phyloP scores from a whole-genome alignment of 2,113 vertebrate genomes.

The Castor canadensis region DNA sequence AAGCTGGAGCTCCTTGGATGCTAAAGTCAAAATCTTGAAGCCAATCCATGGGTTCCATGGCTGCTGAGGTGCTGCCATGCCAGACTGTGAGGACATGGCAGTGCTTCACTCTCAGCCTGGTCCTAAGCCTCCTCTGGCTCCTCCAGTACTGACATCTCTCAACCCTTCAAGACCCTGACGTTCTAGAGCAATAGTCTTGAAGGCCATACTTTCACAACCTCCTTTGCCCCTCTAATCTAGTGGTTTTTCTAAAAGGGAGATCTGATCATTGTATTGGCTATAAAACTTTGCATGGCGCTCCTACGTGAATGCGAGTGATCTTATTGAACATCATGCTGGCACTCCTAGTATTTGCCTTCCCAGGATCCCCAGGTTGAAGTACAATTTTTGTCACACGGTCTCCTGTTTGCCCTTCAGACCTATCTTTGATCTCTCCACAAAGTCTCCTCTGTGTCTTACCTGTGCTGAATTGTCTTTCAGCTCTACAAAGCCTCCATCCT shows the following conservation, averaged over 20 bases:
- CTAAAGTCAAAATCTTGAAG: not conserved
- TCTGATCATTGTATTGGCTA: not conserved
- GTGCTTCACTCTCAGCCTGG: not conserved
- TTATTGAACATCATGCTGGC: not conserved
- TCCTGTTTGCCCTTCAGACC: not conserved
- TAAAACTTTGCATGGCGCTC: not conserved
- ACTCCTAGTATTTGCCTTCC: not conserved
- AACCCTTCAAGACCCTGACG: not conserved
- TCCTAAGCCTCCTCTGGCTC: not conserved
- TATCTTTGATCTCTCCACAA: not conserved
- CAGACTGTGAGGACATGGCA: no score
- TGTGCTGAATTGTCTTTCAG: not conserved
- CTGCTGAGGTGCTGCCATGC: no score
- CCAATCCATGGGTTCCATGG: not conserved
- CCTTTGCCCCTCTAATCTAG: not conserved
- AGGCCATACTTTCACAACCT: not conserved
- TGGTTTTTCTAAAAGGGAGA: not conserved
- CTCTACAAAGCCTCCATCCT: not conserved
- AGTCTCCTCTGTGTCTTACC: not conserved
- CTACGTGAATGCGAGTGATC: not conserved
- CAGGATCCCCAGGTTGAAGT: not conserved
- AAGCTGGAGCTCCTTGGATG: not conserved
- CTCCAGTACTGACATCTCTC: not conserved
- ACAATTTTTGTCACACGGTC: not conserved
- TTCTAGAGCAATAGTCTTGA: not conserved